Percentiles rank a stretch among this genome's conserved stretches.
These are phyloP conservation scores for Anarhynchus alexandrinus DNA, from an alignment of 2,113 vertebrate genomes.

Conservation along the genomic window DNA sequence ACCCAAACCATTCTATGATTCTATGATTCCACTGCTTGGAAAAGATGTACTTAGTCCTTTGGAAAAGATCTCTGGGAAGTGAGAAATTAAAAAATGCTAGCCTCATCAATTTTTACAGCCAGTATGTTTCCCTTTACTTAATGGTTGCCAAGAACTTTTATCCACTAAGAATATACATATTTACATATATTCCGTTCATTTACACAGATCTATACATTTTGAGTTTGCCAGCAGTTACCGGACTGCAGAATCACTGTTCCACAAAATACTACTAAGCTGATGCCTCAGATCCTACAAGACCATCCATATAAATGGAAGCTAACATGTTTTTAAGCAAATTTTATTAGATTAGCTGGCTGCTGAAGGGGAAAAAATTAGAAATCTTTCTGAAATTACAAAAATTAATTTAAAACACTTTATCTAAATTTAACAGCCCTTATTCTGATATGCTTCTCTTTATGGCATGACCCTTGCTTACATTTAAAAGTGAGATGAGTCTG, in stretches of 20 bases:
- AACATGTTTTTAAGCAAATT: background rate
- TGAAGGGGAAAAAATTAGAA: background rate
- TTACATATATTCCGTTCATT: background rate
- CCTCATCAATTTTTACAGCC: background rate
- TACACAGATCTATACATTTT: background rate
- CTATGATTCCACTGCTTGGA: background rate
- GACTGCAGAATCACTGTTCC: background rate
- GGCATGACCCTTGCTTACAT: background rate
- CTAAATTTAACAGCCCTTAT: background rate
- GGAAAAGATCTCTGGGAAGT: background rate
- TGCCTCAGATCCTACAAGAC: background rate
- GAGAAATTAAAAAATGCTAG: background rate
- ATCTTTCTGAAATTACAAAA: background rate
- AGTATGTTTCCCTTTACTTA: background rate
- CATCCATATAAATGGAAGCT: background rate
- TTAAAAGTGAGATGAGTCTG: background rate
- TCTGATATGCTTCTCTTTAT: background rate
- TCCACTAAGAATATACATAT: background rate
- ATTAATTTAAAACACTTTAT: background rate
- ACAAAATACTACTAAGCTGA: background rate
- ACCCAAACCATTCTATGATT: too few species aligned
- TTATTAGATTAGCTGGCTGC: background rate
- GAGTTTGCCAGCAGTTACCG: background rate
- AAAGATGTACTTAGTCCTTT: background rate
- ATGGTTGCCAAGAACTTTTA: background rate